These are phyloP conservation scores for Caloenas nicobarica DNA, from an alignment of 2,113 vertebrate species.

Conservation along the genomic window DNA sequence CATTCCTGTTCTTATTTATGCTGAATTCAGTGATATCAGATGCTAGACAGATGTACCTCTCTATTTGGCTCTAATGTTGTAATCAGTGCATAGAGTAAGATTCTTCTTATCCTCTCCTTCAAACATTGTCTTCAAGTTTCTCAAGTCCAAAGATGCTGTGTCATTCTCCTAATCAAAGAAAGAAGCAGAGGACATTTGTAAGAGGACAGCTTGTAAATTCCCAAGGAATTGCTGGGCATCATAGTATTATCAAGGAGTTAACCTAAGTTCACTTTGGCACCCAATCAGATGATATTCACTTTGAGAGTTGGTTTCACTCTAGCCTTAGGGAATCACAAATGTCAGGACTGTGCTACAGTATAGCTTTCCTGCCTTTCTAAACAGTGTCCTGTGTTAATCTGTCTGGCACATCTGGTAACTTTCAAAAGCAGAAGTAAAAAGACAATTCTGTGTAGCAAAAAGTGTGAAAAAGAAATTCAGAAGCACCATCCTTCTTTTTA, in stretches of 20 bases:
- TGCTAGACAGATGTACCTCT: background rate
- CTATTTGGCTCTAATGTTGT: background rate
- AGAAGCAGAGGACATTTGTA: background rate
- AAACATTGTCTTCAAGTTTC: background rate
- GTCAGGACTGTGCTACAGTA: constrained; percentile 37
- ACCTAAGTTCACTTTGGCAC: constrained; percentile 23
- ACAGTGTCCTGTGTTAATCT: constrained; percentile 63
- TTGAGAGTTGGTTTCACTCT: constrained; percentile 43
- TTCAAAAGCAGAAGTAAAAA: constrained; percentile 69
- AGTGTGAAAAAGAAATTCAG: constrained; percentile 56
- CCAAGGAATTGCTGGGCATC: background rate
- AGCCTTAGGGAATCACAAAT: constrained; percentile 56
- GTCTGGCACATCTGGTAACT: constrained; percentile 60
- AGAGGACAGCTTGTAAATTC: constrained; percentile 25
- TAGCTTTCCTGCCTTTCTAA: constrained; percentile 40
- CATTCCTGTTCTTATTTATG: background rate
- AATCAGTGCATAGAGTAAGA: background rate
- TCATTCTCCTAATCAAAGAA: background rate
- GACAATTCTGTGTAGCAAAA: background rate
- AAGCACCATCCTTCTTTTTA: constrained; percentile 37
- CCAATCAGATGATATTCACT: constrained; percentile 48
- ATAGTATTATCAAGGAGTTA: constrained; percentile 30
- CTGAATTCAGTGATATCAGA: background rate
- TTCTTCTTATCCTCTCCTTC: background rate
- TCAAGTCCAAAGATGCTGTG: background rate